phyloP scores from a whole-genome alignment of 2,888 invertebrate species.

The Patella caerulea region DNA sequence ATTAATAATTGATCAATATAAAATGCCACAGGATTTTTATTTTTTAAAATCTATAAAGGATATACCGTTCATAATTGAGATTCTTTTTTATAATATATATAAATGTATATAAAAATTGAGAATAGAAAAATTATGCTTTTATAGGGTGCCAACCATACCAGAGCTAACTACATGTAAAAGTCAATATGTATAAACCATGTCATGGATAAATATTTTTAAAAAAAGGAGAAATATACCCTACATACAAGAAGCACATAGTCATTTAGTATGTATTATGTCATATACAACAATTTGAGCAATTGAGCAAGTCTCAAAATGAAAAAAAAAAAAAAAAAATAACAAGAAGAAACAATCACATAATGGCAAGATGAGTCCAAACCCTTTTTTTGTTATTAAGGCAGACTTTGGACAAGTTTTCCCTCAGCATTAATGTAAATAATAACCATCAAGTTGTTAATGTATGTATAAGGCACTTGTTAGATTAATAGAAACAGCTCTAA shows the following conservation, averaged over 20 bases:
- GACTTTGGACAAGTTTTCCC: conserved; percentile 19
- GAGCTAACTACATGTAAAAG: no score
- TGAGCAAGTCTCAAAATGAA: conserved; percentile 24
- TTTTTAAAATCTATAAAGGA: no score
- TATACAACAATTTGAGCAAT: conserved; percentile 25
- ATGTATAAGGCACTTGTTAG: conserved; percentile 15
- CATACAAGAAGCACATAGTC: conserved; percentile 12
- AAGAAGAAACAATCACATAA: background rate
- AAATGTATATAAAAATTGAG: no score
- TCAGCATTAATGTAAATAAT: background rate
- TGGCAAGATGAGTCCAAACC: conserved; percentile 25
- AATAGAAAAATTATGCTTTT: no score
- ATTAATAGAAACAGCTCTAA: conserved; percentile 15
- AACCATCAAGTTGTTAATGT: no score
- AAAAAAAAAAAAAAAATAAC: conserved; percentile 13
- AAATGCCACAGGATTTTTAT: no score
- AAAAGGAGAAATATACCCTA: conserved; percentile 20
- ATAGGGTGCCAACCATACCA: no score
- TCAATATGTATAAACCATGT: conserved; percentile 9
- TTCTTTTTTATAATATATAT: no score
- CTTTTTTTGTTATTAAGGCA: conserved; percentile 13
- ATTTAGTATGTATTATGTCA: conserved; percentile 17
- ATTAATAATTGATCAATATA: no score
- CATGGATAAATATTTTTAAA: conserved; percentile 25
- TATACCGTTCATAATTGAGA: no score